These are phyloP conservation scores for Setophaga kirtlandii DNA, from an alignment of 2,113 vertebrate species.

Conservation along the genomic window DNA sequence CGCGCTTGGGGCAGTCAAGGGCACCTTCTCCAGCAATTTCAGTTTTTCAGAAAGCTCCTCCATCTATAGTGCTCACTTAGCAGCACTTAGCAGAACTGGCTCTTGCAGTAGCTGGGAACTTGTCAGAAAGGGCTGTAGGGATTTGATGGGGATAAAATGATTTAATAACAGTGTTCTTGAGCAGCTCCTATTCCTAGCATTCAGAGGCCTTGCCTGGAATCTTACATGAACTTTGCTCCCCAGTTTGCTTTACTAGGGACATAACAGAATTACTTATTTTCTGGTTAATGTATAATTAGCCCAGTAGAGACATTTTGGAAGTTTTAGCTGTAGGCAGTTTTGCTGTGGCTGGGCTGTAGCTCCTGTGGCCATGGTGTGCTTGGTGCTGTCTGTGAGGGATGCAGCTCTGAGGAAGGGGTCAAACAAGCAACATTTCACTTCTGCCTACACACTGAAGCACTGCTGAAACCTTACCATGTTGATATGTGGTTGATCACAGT, in stretches of 20 bases:
- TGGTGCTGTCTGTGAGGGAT: background rate
- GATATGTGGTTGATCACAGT: rapidly evolving
- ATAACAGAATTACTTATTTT: background rate
- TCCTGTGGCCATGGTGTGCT: background rate
- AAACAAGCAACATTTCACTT: background rate
- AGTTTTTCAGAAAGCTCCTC: background rate
- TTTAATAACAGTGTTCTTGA: background rate
- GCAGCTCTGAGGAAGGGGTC: background rate
- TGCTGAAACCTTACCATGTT: background rate
- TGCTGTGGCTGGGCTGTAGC: background rate
- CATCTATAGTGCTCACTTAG: rapidly evolving
- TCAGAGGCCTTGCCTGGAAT: background rate
- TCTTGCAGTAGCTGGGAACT: background rate
- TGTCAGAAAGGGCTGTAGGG: background rate
- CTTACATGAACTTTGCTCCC: conserved; percentile 48
- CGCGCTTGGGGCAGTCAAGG: background rate
- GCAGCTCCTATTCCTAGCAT: background rate
- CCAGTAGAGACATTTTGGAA: background rate
- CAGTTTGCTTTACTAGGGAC: background rate
- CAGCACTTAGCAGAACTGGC: background rate
- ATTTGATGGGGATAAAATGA: background rate
- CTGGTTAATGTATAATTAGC: conserved; percentile 58
- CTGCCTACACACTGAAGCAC: rapidly evolving
- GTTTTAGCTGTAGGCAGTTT: background rate
- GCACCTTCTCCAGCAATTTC: background rate